A percentile compares a stretch with the other conserved stretches of the same genome.
These are phyloP conservation scores for Dicerorhinus sumatrensis DNA, from an alignment of 2,113 vertebrate genomes.

Conservation along the genomic window DNA sequence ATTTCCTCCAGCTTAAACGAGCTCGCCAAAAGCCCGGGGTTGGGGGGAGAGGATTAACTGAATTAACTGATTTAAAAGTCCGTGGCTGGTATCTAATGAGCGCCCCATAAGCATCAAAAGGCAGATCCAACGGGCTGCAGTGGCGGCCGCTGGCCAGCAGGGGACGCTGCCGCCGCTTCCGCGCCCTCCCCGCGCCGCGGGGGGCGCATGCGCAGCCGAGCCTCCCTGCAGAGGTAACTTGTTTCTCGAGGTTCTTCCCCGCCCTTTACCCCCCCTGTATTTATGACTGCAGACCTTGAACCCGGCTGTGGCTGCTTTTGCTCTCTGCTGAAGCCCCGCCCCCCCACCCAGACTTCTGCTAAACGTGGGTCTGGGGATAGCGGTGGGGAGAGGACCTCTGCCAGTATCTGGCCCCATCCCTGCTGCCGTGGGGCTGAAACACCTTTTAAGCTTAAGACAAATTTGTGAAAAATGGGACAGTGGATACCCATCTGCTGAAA, in stretches of 20 bases:
- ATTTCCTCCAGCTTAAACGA: neutral
- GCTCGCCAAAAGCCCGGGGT: neutral
- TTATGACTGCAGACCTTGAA: constrained; percentile 34
- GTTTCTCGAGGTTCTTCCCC: neutral
- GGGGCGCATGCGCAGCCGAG: constrained; percentile 68
- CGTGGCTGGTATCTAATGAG: neutral
- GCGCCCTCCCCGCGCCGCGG: fast-evolving
- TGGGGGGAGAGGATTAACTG: neutral
- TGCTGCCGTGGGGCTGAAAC: neutral
- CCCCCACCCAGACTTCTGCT: neutral
- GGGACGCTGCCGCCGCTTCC: neutral
- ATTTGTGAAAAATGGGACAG: neutral
- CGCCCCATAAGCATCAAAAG: neutral
- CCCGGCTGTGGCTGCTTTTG: neutral
- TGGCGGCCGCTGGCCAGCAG: neutral
- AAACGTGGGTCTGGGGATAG: neutral
- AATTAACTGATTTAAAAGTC: neutral
- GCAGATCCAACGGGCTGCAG: neutral
- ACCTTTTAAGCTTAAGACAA: no score
- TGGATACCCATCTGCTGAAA: neutral
- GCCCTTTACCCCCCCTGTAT: neutral
- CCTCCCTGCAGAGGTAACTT: constrained; percentile 65
- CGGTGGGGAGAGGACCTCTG: neutral
- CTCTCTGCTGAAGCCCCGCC: neutral
- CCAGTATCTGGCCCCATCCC: neutral